Evolutionary conservation across 2,888 invertebrate species (phyloP).

Genomic region (Zele albiditarsus): DNA sequence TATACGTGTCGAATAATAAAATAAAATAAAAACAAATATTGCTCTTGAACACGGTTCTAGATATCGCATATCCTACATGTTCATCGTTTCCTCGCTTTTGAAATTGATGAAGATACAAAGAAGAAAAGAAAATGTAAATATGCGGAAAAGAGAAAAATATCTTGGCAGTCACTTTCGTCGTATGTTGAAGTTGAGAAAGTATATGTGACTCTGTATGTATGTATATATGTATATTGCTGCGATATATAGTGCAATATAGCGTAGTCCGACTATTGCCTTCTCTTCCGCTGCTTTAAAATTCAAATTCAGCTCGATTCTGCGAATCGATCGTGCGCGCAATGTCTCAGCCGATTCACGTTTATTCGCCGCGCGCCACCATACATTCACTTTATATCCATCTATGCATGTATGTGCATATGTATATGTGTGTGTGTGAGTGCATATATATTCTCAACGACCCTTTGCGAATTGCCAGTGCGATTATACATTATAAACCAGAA

Average conservation of each 20-base stretch:
- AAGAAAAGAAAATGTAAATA: not conserved
- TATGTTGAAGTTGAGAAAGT: constrained; percentile 23
- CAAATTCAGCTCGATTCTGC: constrained; percentile 41
- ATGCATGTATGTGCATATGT: not conserved
- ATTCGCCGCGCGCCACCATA: constrained; percentile 4
- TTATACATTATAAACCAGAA: not conserved
- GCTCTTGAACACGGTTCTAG: not conserved
- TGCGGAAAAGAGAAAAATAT: constrained; percentile 31
- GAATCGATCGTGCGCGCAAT: constrained; percentile 39
- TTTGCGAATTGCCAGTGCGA: not conserved
- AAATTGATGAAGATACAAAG: constrained; percentile 38
- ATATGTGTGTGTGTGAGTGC: not conserved
- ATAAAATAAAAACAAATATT: not conserved
- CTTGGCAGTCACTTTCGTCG: constrained; percentile 44
- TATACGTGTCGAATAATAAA: too few species aligned
- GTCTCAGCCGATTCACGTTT: constrained; percentile 37
- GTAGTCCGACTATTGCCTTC: constrained; percentile 8
- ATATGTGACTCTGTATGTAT: too few species aligned
- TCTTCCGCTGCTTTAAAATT: constrained; percentile 44
- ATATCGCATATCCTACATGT: not conserved
- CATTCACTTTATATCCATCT: constrained; percentile 1
- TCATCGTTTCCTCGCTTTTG: not conserved
- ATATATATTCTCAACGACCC: not conserved
- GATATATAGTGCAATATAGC: not conserved
- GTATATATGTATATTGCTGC: too few species aligned